Percentiles rank a stretch among this genome's conserved stretches.
These are phyloP conservation scores for Carduelis carduelis DNA, from an alignment of 2,797 vertebrate genomes.

Conservation along the genomic window DNA sequence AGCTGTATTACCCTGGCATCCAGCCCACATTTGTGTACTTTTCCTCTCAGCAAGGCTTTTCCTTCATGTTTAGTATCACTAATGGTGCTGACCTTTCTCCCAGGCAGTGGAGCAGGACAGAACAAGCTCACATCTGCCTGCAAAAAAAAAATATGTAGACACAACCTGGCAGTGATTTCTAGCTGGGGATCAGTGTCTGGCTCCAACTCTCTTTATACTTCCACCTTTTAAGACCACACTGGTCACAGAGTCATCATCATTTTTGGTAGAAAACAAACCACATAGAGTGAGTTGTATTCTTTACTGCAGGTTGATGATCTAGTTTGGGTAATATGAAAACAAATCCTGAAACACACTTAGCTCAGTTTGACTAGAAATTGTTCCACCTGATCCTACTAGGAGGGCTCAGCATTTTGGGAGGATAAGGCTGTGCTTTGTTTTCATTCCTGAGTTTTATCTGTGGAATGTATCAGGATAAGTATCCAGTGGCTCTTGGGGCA, in stretches of 20 bases:
- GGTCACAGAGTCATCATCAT: neutral
- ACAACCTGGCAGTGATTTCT: neutral
- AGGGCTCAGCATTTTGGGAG: neutral
- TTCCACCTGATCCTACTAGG: neutral
- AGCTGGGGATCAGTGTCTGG: neutral
- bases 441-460: neutral
- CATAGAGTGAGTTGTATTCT: neutral
- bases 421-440: neutral
- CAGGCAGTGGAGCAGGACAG: neutral
- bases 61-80: neutral
- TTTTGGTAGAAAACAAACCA: neutral
- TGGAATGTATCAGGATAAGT: neutral
- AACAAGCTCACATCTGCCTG: neutral
- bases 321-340: neutral
- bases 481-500: neutral
- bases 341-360: neutral
- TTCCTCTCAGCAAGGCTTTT: conserved; percentile 17
- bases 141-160: neutral
- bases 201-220: neutral
- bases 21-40: neutral
- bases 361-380: neutral
- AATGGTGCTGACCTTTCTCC: neutral
- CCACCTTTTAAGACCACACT: neutral
- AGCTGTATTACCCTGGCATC: neutral
- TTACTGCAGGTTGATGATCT: neutral